Evolutionary conservation across 2,888 invertebrate species (phyloP).

Genomic region (Entomobrya multifasciata): DNA sequence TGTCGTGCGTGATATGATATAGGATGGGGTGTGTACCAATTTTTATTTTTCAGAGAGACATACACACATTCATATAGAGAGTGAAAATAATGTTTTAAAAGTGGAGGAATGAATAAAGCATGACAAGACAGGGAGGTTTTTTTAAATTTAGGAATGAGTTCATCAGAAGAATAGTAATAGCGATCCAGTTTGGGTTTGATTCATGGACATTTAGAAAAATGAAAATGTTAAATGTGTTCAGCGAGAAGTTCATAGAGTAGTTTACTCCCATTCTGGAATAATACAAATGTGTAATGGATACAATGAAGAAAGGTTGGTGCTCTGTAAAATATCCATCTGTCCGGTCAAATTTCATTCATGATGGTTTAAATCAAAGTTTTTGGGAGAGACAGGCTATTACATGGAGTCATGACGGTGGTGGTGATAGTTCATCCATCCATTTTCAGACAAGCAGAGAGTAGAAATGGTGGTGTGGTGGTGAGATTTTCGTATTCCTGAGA

Average conservation of each 20-base stretch:
- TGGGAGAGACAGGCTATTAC: conserved; percentile 3
- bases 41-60: too few species aligned
- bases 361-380: conserved; percentile 32
- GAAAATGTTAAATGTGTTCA: conserved; percentile 29
- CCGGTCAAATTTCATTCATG: conserved; percentile 47
- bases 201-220: conserved; percentile 13
- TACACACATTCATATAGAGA: too few species aligned
- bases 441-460: background rate
- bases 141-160: conserved; percentile 35
- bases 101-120: conserved; percentile 52
- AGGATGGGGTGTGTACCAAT: too few species aligned
- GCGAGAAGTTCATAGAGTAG: conserved; percentile 14
- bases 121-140: conserved; percentile 52
- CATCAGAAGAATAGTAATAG: conserved; percentile 37
- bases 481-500: too few species aligned
- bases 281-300: background rate
- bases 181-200: conserved; percentile 3
- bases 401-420: conserved; percentile 22
- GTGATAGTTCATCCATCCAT: conserved; percentile 21
- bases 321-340: background rate
- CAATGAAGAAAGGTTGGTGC: background rate
- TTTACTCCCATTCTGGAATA: conserved; percentile 25
- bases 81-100: conserved; percentile 8
- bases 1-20: background rate
- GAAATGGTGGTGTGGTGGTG: too few species aligned